A percentile compares a stretch with the other conserved stretches of the same genome.
phyloP scores from a whole-genome alignment of 2,113 vertebrate species.

The Pseudorectes ferrugineus region DNA sequence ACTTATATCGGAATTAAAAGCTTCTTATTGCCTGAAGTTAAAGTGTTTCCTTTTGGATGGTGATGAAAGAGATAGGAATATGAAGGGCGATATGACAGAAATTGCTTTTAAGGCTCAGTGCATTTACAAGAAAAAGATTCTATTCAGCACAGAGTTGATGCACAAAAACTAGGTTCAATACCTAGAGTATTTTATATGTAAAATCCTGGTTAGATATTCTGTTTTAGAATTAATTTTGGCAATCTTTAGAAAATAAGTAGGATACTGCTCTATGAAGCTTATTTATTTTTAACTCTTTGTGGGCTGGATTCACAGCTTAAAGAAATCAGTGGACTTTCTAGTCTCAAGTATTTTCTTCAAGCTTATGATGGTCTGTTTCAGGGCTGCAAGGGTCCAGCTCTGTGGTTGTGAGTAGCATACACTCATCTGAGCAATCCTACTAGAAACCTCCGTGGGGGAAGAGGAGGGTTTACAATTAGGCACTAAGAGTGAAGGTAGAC shows the following conservation, averaged over 20 bases:
- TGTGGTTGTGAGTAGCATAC: not conserved
- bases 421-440: not conserved
- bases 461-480: not conserved
- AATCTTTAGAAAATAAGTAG: not conserved
- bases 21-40: constrained; percentile 43
- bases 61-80: constrained; percentile 39
- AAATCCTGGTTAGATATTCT: constrained; percentile 1
- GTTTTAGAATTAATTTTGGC: not conserved
- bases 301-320: not conserved
- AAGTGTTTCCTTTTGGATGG: constrained; percentile 21
- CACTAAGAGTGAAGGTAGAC: not conserved
- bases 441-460: not conserved
- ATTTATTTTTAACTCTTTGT: constrained; percentile 3
- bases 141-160: not conserved
- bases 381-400: not conserved
- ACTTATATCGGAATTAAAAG: constrained; percentile 65
- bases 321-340: not conserved
- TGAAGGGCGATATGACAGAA: constrained; percentile 21
- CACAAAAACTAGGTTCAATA: constrained; percentile 3
- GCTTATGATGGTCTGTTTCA: not conserved
- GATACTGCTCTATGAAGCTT: not conserved
- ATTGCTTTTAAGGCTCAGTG: constrained; percentile 36
- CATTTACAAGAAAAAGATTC: constrained; percentile 21
- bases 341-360: not conserved
- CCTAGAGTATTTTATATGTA: not conserved